Evolutionary conservation across 1,140 invertebrate species (phyloP), one percentile per base, ranked within the genome.

Genomic region (Monomorium pharaonis): DNA sequence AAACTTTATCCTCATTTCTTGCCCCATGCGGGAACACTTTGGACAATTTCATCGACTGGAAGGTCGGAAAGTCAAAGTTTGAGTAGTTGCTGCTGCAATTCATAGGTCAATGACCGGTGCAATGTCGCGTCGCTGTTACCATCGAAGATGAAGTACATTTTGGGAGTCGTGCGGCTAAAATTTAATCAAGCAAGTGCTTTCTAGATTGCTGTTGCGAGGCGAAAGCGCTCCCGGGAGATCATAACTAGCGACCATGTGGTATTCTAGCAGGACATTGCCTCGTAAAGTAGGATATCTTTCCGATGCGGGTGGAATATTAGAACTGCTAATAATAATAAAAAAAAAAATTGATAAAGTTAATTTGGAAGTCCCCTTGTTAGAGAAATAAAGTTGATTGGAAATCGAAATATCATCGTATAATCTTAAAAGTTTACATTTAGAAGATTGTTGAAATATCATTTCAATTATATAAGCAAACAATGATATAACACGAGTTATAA

Each of bases 101-200:
- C 30, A 21, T 56, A 63, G 62, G 47, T 80, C 77, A 47, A 27
- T 47, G 62, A n/a, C 14, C 62, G 47, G n/a, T 44, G 78, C 24
- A 30, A 12, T 16, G 51, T 27, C 14, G 49, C 2, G 51, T 27
- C 14, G 49, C 2, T n/a, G 9, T 42, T 30, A 2, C 51, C 7
- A 24, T 10, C 12, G 69, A 56, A 81, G 2, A 49, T 65, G 30
- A 67, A 37, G n/a, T 72, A 58, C 37, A 83, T 60, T 83, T 83
- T 44, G 21, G 65, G 27, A 72, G 24, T 47, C 37, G 24, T 21
- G 51, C 24, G 37, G 9, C 67, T 60, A 47, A 72, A 83, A 74
- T 51, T 83, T 83, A 83, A 83, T 83, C 78, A 83, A 83, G 67
- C 7, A 42, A 74, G 56, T 60, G 78, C 51, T 58, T 72, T 16